Evolutionary conservation across 2,797 vertebrate genomes (phyloP).

Genomic region (Numenius phaeopus): DNA sequence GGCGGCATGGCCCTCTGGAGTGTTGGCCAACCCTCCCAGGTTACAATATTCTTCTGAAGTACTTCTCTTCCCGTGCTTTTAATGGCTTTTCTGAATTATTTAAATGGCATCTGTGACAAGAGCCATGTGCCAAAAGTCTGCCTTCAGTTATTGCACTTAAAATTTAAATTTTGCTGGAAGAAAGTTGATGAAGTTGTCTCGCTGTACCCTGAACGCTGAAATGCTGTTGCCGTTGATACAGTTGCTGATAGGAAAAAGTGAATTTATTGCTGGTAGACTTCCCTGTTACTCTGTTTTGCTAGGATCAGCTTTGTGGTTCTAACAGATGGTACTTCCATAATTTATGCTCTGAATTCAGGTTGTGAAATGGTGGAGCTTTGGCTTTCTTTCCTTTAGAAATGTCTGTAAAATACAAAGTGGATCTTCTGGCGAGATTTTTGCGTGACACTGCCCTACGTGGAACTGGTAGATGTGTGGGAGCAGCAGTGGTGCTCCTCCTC

Average conservation of each 20-base stretch:
- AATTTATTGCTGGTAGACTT: neutral
- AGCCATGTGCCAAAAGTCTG: neutral
- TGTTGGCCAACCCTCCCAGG: too few species aligned
- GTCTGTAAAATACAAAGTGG: neutral
- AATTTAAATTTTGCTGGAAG: neutral
- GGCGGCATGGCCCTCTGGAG: too few species aligned
- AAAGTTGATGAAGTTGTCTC: neutral
- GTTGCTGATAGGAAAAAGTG: neutral
- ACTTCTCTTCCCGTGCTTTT: neutral
- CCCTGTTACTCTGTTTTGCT: neutral
- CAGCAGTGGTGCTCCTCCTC: neutral
- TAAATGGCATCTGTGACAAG: neutral
- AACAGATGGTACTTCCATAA: neutral
- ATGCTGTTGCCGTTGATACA: neutral
- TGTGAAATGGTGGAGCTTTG: neutral
- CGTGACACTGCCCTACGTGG: rapidly evolving
- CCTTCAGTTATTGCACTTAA: neutral
- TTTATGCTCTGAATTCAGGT: neutral
- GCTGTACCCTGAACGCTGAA: neutral
- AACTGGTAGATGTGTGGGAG: neutral
- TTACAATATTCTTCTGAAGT: neutral
- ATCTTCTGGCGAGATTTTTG: neutral
- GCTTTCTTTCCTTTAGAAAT: neutral
- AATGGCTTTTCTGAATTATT: neutral
- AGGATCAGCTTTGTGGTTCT: neutral